phyloP scores from a whole-genome alignment of 53 echinoderm and acorn worm species.

The Apostichopus leukothele region DNA sequence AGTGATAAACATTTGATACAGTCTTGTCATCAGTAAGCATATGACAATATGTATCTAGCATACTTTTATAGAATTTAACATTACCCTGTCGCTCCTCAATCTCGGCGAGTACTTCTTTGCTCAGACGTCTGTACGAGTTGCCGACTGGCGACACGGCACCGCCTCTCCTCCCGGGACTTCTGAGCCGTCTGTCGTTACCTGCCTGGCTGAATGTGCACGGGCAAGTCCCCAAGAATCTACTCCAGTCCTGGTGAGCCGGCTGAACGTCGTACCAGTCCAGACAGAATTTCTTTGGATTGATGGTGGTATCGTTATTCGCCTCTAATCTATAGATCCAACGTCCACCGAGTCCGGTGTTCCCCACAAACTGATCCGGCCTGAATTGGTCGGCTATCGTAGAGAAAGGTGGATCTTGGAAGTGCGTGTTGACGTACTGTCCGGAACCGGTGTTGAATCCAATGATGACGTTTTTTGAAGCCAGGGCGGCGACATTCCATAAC shows the following conservation, averaged over 20 bases:
- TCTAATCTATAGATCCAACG: conserved; percentile 90
- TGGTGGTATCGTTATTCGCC: conserved; percentile 57
- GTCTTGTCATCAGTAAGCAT: too few species aligned
- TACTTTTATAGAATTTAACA: not conserved
- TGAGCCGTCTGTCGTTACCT: conserved; percentile 44
- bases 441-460: conserved; percentile 82
- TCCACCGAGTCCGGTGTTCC: conserved; percentile 67
- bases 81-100: conserved; percentile 6
- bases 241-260: conserved; percentile 70
- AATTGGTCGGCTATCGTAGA: conserved; percentile 46
- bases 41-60: too few species aligned
- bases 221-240: conserved; percentile 74
- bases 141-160: not conserved
- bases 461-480: conserved; percentile 66
- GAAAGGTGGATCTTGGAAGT: conserved; percentile 68
- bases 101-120: not conserved
- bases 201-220: conserved; percentile 81
- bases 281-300: conserved; percentile 76
- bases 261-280: conserved; percentile 74
- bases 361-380: conserved; percentile 71
- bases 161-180: not conserved
- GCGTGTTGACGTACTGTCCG: conserved; percentile 66
- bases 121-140: not conserved
- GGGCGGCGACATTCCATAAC: conserved; percentile 73
- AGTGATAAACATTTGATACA: too few species aligned